A percentile compares a stretch with the other conserved stretches of the same genome.
These are phyloP conservation scores for Micrastur ruficollis DNA, from an alignment of 2,797 vertebrate species.

Conservation along the genomic window DNA sequence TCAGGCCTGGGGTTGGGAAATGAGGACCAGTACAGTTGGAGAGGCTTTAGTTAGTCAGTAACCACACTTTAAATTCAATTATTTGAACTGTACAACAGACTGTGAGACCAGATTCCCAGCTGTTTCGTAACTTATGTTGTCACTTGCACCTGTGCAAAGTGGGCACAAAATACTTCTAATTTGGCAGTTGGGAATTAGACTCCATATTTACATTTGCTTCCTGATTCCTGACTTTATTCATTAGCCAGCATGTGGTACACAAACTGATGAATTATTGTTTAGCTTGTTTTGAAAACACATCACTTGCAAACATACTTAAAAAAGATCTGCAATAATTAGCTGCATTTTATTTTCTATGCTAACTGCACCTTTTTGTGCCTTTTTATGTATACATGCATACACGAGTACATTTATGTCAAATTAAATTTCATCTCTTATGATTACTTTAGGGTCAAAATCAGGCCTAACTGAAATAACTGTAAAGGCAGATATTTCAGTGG, in stretches of 20 bases:
- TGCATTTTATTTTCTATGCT: slow-evolving; percentile 45
- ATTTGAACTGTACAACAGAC: slow-evolving; percentile 39
- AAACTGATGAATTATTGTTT: slow-evolving; percentile 46
- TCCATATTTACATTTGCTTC: slow-evolving; percentile 36
- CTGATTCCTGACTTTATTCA: slow-evolving; percentile 68
- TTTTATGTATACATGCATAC: not conserved
- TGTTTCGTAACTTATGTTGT: slow-evolving; percentile 51
- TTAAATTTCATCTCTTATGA: slow-evolving; percentile 21
- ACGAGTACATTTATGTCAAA: not conserved
- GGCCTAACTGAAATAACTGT: not conserved
- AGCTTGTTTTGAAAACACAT: slow-evolving; percentile 57
- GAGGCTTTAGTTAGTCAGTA: slow-evolving; percentile 57
- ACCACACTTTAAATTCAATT: slow-evolving; percentile 59
- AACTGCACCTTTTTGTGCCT: slow-evolving; percentile 33
- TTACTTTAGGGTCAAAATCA: slow-evolving; percentile 40
- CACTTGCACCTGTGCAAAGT: slow-evolving; percentile 63
- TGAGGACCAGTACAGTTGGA: slow-evolving; percentile 43
- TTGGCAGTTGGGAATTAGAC: slow-evolving; percentile 52
- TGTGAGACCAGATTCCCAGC: slow-evolving; percentile 45
- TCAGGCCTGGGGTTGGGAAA: slow-evolving; percentile 59
- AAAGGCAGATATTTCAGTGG: not conserved
- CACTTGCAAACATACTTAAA: slow-evolving; percentile 34
- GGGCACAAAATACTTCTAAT: slow-evolving; percentile 60
- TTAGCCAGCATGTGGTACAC: slow-evolving; percentile 52
- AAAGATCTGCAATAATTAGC: slow-evolving; percentile 53